Conservation (phyloP, 2,113 vertebrate species). For the Lutjanus erythropterus region DNA sequence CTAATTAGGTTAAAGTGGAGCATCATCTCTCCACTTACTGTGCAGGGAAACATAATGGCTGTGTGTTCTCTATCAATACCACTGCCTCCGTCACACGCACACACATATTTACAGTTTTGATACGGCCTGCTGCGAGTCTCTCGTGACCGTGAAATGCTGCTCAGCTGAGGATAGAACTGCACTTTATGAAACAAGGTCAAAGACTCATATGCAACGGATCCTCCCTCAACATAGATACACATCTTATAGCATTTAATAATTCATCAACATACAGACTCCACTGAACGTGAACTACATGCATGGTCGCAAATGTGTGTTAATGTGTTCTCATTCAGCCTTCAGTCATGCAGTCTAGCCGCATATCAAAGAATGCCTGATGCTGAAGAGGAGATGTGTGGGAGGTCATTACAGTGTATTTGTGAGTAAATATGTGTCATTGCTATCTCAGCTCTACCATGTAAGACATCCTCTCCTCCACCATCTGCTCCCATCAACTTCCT, state of each 20-base stretch:
- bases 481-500: slow-evolving; percentile 48
- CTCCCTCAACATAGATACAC: background rate
- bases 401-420: slow-evolving; percentile 23
- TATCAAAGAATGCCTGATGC: slow-evolving; percentile 10
- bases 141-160: background rate
- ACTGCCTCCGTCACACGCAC: background rate
- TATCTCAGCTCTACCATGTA: slow-evolving; percentile 4
- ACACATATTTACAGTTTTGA: background rate
- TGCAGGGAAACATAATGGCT: slow-evolving; percentile 12
- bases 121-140: background rate
- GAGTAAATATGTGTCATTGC: slow-evolving; percentile 29
- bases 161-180: background rate
- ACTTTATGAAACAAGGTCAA: slow-evolving; percentile 26
- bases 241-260: slow-evolving; percentile 40
- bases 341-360: background rate
- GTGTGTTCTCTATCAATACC: slow-evolving; percentile 32
- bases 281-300: slow-evolving; percentile 19
- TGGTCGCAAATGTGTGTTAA: slow-evolving; percentile 15
- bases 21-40: slow-evolving; percentile 65
- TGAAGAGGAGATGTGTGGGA: slow-evolving; percentile 1
- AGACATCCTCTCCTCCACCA: slow-evolving; percentile 22
- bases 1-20: slow-evolving; percentile 66
- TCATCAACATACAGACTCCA: slow-evolving; percentile 25
- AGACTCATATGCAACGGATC: background rate
- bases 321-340: slow-evolving; percentile 4